Conservation (phyloP, 2,113 vertebrate species). For the Hemiscyllium ocellatum region DNA sequence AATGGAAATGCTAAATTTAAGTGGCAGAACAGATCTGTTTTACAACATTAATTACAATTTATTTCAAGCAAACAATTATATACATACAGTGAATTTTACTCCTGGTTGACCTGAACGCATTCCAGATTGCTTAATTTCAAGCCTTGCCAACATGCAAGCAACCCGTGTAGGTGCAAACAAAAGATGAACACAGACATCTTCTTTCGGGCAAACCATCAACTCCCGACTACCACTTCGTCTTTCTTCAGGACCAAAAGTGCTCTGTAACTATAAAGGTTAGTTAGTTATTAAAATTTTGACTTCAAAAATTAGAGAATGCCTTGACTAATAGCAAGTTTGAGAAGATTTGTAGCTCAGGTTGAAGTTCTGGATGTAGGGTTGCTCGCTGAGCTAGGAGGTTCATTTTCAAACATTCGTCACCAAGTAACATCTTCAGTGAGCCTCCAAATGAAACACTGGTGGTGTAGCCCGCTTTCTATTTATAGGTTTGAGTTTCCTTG, state of each 20-base stretch:
- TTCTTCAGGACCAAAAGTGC: constrained; percentile 79
- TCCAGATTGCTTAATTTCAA: constrained; percentile 90
- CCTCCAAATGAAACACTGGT: too few relatives aligned
- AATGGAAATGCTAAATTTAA: not conserved
- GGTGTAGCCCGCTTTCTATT: too few relatives aligned
- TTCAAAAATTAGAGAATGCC: not conserved
- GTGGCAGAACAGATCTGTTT: not conserved
- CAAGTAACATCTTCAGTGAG: too few relatives aligned
- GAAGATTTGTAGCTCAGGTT: too few relatives aligned
- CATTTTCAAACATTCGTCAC: too few relatives aligned
- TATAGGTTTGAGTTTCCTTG: too few relatives aligned
- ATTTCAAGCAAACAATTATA: not conserved
- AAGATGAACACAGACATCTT: constrained; percentile 73
- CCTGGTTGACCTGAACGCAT: constrained; percentile 69
- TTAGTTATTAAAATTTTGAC: not conserved
- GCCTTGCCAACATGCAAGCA: constrained; percentile 84
- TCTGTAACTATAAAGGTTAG: constrained; percentile 68
- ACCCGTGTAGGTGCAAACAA: constrained; percentile 84
- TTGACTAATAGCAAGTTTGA: not conserved
- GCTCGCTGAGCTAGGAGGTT: too few relatives aligned
- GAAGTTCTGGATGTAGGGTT: too few relatives aligned
- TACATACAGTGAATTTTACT: constrained; percentile 86
- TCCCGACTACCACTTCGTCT: constrained; percentile 73
- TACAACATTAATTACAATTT: not conserved
- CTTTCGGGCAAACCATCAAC: constrained; percentile 75